phyloP scores from a whole-genome alignment of 2,797 vertebrate species.

The Adrianichthys oophorus region DNA sequence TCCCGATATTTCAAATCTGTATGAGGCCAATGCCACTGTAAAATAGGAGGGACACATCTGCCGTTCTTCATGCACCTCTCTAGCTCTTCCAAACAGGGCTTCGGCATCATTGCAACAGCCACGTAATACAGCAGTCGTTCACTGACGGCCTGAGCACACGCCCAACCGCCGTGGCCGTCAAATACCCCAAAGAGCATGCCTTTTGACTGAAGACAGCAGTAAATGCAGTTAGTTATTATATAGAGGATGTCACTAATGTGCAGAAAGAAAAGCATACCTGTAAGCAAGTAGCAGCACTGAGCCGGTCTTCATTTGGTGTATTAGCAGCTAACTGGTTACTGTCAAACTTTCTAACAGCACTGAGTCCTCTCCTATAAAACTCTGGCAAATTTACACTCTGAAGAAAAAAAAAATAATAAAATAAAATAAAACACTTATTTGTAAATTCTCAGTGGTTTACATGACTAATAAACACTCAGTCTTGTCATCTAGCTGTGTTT shows the following conservation, averaged over 20 bases:
- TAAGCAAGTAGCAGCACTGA: conserved; percentile 87
- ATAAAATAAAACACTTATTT: background rate
- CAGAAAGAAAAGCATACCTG: conserved; percentile 50
- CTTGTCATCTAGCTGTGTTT: too few relatives aligned
- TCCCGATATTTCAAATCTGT: conserved; percentile 83
- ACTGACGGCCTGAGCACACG: conserved; percentile 91
- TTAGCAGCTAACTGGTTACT: conserved; percentile 93
- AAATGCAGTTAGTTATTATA: background rate
- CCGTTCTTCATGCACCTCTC: conserved; percentile 85
- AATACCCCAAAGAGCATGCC: conserved; percentile 95
- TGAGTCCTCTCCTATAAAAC: conserved; percentile 75
- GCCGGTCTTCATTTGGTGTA: conserved; percentile 88
- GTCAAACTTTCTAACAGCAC: conserved; percentile 86
- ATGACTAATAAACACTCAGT: background rate
- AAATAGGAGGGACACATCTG: conserved; percentile 84
- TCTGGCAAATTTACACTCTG: conserved; percentile 76
- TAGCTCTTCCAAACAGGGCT: conserved; percentile 83
- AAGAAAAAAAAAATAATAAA: conserved; percentile 27
- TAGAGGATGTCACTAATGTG: too few relatives aligned
- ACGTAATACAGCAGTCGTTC: conserved; percentile 91
- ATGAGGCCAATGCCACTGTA: conserved; percentile 90
- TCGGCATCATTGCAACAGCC: conserved; percentile 88
- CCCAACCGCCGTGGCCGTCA: conserved; percentile 91
- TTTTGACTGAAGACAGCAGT: conserved; percentile 67
- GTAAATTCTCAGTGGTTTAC: background rate